Evolutionary conservation across 1,140 invertebrate genomes (phyloP).

Genomic region (Drosophila bifasciata): DNA sequence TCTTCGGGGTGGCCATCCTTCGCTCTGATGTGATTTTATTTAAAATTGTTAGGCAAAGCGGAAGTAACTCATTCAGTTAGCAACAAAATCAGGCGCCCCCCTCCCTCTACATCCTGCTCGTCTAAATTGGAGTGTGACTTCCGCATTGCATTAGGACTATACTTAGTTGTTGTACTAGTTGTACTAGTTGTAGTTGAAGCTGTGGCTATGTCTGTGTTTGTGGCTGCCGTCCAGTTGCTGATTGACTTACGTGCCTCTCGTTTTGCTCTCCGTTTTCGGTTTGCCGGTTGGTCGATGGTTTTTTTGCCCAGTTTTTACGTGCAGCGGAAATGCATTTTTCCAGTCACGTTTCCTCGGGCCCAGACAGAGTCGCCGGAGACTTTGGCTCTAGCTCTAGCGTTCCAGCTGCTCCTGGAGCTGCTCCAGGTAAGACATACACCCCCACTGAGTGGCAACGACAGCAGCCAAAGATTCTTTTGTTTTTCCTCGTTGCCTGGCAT

Average conservation of each 20-base stretch:
- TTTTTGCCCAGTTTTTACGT: conserved; percentile 64
- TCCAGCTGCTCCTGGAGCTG: conserved; percentile 7
- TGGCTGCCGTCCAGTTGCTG: conserved; percentile 62
- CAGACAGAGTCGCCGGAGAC: conserved; percentile 51
- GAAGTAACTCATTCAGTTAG: conserved; percentile 80
- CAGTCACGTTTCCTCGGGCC: conserved; percentile 63
- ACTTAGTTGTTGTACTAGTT: conserved; percentile 48
- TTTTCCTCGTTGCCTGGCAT: conserved; percentile 42
- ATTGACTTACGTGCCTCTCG: conserved; percentile 78
- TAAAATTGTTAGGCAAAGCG: conserved; percentile 76
- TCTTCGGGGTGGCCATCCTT: not conserved
- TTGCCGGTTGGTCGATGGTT: conserved; percentile 60
- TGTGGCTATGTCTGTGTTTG: conserved; percentile 5
- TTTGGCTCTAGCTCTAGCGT: conserved; percentile 15
- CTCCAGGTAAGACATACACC: conserved; percentile 63
- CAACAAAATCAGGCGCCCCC: conserved; percentile 71
- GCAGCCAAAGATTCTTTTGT: conserved; percentile 45
- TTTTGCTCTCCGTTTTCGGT: conserved; percentile 63
- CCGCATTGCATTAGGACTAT: conserved; percentile 78
- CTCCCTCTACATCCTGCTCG: conserved; percentile 7
- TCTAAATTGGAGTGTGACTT: conserved; percentile 78
- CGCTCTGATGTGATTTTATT: conserved; percentile 68
- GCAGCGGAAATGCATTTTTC: conserved; percentile 79
- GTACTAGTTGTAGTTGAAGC: conserved; percentile 3
- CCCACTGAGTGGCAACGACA: conserved; percentile 44